phyloP scores from a whole-genome alignment of 2,888 invertebrate species.

The Philonicus albiceps region DNA sequence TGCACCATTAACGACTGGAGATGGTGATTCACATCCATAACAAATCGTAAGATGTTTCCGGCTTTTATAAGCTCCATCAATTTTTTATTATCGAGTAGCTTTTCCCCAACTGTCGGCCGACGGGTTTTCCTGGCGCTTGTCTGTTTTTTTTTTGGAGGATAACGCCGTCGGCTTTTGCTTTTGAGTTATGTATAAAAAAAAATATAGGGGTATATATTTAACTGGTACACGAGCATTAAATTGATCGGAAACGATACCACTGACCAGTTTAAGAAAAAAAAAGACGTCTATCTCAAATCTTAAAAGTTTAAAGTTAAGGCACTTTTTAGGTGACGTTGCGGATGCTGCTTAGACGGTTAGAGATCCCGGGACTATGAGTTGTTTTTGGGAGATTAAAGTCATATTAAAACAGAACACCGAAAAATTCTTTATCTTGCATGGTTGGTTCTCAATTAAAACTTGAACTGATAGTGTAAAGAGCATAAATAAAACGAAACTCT shows the following conservation, averaged over 20 bases:
- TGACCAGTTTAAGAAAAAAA: background rate
- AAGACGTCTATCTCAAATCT: too few species aligned
- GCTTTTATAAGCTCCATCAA: conserved; percentile 40
- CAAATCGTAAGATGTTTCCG: conserved; percentile 28
- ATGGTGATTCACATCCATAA: conserved; percentile 35
- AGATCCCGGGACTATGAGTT: background rate
- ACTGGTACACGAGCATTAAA: background rate
- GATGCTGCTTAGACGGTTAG: background rate
- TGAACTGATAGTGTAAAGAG: background rate
- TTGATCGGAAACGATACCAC: background rate
- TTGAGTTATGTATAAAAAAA: too few species aligned
- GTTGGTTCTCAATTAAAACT: conserved; percentile 34
- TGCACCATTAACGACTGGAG: conserved; percentile 36
- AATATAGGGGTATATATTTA: too few species aligned
- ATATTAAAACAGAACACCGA: conserved; percentile 1
- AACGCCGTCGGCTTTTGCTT: background rate
- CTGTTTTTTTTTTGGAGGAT: too few species aligned
- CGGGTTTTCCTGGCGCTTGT: too few species aligned
- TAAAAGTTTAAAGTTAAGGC: background rate
- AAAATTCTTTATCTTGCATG: conserved; percentile 12
- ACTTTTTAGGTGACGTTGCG: background rate
- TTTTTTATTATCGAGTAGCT: conserved; percentile 32
- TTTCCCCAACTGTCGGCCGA: background rate
- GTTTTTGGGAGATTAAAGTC: background rate
- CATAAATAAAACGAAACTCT: conserved; percentile 23